Evolutionary conservation across 2,113 vertebrate species (phyloP).

Genomic region (Rhagologus leucostigma): DNA sequence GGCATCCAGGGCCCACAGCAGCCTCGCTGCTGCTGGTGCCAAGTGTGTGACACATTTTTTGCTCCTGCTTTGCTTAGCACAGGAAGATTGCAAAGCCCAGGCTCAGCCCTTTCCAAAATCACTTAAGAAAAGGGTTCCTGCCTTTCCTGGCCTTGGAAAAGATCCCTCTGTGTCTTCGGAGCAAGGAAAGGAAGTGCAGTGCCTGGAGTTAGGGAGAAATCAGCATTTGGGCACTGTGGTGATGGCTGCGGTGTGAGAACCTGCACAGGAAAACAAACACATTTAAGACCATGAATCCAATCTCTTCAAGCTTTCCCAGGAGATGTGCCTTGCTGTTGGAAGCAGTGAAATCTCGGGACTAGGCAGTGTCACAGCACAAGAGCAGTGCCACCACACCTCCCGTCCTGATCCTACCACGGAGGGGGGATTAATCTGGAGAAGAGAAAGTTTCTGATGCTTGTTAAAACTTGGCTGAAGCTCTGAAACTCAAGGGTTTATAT

Average conservation of each 20-base stretch:
- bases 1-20: not conserved
- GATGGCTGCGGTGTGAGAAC: not conserved
- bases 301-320: not conserved
- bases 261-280: not conserved
- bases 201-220: not conserved
- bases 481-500: not conserved
- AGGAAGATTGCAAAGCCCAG: not conserved
- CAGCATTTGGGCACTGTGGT: not conserved
- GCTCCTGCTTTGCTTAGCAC: not conserved
- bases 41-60: accelerated
- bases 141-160: not conserved
- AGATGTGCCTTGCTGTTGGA: not conserved
- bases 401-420: not conserved
- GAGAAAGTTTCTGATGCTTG: not conserved
- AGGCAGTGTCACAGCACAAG: not conserved
- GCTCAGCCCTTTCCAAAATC: not conserved
- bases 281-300: not conserved
- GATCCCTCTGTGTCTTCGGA: not conserved
- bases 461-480: slow-evolving; percentile 37
- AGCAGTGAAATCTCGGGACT: not conserved
- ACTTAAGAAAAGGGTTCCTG: not conserved
- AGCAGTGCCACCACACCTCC: not conserved
- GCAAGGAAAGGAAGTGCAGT: not conserved
- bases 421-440: not conserved
- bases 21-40: not conserved